A percentile compares a stretch with the other conserved stretches of the same genome.
Evolutionary conservation across 2,888 invertebrate genomes (phyloP).

Genomic region (Phyllotreta striolata): DNA sequence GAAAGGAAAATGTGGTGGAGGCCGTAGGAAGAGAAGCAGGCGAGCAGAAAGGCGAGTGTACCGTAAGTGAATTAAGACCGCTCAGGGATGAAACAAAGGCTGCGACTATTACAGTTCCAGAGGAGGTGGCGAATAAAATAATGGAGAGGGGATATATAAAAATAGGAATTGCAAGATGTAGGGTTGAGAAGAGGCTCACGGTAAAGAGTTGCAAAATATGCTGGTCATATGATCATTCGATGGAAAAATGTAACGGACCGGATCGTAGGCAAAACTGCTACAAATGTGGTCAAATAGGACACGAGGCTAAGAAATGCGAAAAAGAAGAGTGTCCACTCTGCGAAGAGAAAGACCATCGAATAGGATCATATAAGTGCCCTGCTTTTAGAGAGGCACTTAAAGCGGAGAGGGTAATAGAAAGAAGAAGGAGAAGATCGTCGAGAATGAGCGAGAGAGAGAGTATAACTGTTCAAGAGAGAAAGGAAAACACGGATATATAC

Average conservation of each 20-base stretch:
- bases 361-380: constrained; percentile 7
- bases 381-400: constrained; percentile 5
- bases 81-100: neutral
- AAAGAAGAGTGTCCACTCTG: constrained; percentile 6
- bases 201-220: constrained; percentile 1
- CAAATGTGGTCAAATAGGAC: constrained; percentile 8
- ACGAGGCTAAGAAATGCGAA: neutral
- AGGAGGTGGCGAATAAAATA: neutral
- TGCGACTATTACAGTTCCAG: neutral
- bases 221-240: neutral
- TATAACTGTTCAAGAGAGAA: too few species aligned
- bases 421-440: too few species aligned
- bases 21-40: neutral
- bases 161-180: neutral
- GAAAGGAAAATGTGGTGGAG: neutral
- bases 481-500: too few species aligned
- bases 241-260: constrained; percentile 1
- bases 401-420: too few species aligned
- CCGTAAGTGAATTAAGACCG: constrained; percentile 8
- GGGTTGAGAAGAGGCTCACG: neutral
- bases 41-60: neutral
- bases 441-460: too few species aligned
- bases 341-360: neutral
- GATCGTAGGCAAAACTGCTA: neutral
- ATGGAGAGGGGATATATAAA: neutral